Conservation (phyloP, 2,888 invertebrate genomes). For the Cremastobaeus sp. region DNA sequence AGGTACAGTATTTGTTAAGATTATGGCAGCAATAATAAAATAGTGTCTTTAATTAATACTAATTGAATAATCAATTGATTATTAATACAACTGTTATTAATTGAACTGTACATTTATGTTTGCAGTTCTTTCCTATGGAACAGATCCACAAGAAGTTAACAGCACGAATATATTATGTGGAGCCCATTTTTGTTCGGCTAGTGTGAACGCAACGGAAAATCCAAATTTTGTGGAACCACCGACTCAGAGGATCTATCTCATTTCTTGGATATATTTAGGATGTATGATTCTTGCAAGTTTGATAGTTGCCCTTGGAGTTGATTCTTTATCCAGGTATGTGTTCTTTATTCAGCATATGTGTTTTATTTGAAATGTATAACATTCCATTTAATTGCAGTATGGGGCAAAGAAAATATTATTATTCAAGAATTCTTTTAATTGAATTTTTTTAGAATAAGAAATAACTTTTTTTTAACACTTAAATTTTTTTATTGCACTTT, state of each 20-base stretch:
- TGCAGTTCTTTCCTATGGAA: conserved; percentile 75
- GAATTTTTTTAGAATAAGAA: no score
- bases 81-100: background rate
- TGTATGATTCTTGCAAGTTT: conserved; percentile 88
- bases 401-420: no score
- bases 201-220: conserved; percentile 80
- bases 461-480: no score
- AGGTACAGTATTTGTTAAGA: conserved; percentile 78
- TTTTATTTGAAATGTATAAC: no score
- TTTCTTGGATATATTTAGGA: conserved; percentile 88
- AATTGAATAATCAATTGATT: background rate
- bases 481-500: no score
- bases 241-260: conserved; percentile 85
- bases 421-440: no score
- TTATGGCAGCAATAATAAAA: background rate
- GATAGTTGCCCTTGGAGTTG: conserved; percentile 88
- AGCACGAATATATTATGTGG: conserved; percentile 83
- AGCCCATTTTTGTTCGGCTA: conserved; percentile 85
- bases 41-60: background rate
- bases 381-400: no score
- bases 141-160: conserved; percentile 67
- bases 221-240: conserved; percentile 86
- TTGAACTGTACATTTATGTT: conserved; percentile 11
- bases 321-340: conserved; percentile 88
- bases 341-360: no score